phyloP scores from a whole-genome alignment of 92 coral and sea anemone genomes.

The Phenganax subtilis region DNA sequence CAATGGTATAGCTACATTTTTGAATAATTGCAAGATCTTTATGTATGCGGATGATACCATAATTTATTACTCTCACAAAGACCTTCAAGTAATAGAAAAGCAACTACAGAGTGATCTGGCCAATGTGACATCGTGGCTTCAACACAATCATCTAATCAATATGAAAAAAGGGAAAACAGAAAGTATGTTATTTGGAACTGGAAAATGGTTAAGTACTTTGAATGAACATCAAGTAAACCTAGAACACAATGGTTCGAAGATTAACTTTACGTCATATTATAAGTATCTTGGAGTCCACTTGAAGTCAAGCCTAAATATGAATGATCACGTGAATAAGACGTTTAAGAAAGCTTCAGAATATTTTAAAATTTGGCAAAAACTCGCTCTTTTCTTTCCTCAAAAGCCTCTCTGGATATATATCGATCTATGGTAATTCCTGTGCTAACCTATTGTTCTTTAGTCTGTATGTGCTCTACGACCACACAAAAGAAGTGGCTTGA shows the following conservation, averaged over 20 bases:
- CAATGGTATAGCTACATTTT: slow-evolving; percentile 5
- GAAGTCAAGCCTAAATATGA: slow-evolving; percentile 33
- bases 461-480: neutral
- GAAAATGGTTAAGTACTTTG: slow-evolving; percentile 30
- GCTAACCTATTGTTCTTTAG: slow-evolving; percentile 9
- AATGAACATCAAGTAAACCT: slow-evolving; percentile 24
- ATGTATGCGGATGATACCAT: slow-evolving; percentile 30
- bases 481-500: slow-evolving; percentile 9
- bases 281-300: slow-evolving; percentile 39
- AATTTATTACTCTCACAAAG: slow-evolving; percentile 22
- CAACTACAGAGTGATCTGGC: slow-evolving; percentile 6
- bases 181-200: slow-evolving; percentile 33
- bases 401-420: slow-evolving; percentile 11
- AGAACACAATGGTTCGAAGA: slow-evolving; percentile 23
- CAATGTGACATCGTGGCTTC: slow-evolving; percentile 30
- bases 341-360: slow-evolving; percentile 25
- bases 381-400: slow-evolving; percentile 17
- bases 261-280: slow-evolving; percentile 30
- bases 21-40: slow-evolving; percentile 10
- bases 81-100: slow-evolving; percentile 1
- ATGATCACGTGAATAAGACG: slow-evolving; percentile 29
- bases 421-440: slow-evolving; percentile 11
- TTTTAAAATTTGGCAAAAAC: slow-evolving; percentile 13
- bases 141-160: slow-evolving; percentile 37
- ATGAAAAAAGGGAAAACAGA: slow-evolving; percentile 46